These are phyloP conservation scores for Synanthedon vespiformis DNA, from an alignment of 2,888 invertebrate genomes.

Conservation along the genomic window DNA sequence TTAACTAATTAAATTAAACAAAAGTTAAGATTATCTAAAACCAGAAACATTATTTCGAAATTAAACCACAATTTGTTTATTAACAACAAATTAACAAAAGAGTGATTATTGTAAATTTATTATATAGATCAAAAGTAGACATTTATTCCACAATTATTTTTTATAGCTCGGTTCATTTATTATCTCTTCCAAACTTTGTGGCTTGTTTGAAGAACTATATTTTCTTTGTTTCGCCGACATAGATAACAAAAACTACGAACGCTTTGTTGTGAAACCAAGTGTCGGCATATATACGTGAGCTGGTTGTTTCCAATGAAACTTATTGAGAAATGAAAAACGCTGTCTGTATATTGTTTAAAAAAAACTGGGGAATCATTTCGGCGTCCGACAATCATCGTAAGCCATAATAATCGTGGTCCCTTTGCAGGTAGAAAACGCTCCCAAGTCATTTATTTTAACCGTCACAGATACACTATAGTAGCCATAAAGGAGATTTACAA, in stretches of 20 bases:
- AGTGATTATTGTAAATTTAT: too few relatives aligned
- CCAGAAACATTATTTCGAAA: too few relatives aligned
- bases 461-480: constrained; percentile 53
- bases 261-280: constrained; percentile 27
- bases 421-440: constrained; percentile 64
- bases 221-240: constrained; percentile 27
- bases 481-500: constrained; percentile 67
- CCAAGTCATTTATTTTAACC: constrained; percentile 63
- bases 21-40: too few relatives aligned
- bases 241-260: constrained; percentile 28
- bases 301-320: constrained; percentile 38
- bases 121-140: too few relatives aligned
- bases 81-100: too few relatives aligned
- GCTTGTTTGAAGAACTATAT: constrained; percentile 31
- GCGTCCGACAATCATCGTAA: constrained; percentile 61
- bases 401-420: constrained; percentile 64
- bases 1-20: too few relatives aligned
- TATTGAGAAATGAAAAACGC: constrained; percentile 34
- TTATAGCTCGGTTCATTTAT: neutral
- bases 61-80: too few relatives aligned
- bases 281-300: constrained; percentile 38
- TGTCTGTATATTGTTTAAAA: constrained; percentile 20
- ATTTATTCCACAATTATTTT: neutral
- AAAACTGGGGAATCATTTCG: constrained; percentile 48
- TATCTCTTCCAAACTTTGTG: constrained; percentile 15